Conservation (phyloP, 2,888 invertebrate species). For the Girardia tigrina region DNA sequence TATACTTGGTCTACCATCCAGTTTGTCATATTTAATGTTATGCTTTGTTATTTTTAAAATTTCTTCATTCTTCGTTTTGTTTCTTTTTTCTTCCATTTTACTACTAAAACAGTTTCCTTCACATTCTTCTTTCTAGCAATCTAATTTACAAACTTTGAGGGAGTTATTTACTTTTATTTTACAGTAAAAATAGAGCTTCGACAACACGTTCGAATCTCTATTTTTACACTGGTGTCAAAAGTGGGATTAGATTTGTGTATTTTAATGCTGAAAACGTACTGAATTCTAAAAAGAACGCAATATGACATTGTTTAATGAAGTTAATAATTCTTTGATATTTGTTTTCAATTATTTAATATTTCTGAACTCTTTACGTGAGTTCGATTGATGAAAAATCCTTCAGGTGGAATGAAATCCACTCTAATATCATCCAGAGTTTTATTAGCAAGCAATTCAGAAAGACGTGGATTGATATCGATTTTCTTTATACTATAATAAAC, state of each 20-base stretch:
- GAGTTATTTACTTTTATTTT: too few relatives aligned
- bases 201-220: too few relatives aligned
- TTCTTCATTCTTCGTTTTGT: too few relatives aligned
- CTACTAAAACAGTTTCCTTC: too few relatives aligned
- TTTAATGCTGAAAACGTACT: neutral
- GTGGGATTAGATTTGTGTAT: conserved; percentile 3
- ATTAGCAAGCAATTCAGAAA: conserved; percentile 46
- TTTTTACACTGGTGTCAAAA: too few relatives aligned
- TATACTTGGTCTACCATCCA: too few relatives aligned
- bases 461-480: conserved; percentile 26
- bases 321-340: neutral
- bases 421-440: conserved; percentile 43
- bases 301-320: neutral
- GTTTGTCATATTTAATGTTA: too few relatives aligned
- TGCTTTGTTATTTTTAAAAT: too few relatives aligned
- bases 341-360: neutral
- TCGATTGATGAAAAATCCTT: conserved; percentile 25
- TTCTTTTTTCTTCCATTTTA: too few relatives aligned
- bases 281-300: neutral
- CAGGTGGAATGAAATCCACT: conserved; percentile 29
- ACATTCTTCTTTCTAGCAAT: too few relatives aligned
- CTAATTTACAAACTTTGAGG: too few relatives aligned
- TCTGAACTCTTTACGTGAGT: conserved; percentile 5
- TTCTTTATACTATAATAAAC: conserved; percentile 63
- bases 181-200: too few relatives aligned